A percentile compares a stretch with the other conserved stretches of the same genome.
Evolutionary conservation across 1,140 invertebrate genomes (phyloP).

Genomic region (Scaptodrosophila lebanonensis): DNA sequence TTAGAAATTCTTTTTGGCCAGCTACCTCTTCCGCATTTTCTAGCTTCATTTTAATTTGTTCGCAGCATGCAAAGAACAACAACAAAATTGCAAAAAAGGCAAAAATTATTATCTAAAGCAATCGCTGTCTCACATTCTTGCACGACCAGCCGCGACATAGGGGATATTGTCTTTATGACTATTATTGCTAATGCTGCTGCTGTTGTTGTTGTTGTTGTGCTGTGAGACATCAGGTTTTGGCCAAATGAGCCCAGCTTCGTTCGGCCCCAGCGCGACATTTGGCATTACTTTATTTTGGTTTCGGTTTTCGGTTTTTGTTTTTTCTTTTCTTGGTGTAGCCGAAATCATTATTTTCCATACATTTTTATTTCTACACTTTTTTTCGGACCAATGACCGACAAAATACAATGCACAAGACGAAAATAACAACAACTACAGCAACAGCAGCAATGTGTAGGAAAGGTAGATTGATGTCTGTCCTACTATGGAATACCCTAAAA

Average conservation of each 20-base stretch:
- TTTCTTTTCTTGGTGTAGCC: neutral
- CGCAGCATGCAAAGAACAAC: no score
- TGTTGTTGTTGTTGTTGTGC: slow-evolving; percentile 8
- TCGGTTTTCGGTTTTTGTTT: slow-evolving; percentile 6
- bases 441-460: no score
- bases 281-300: slow-evolving; percentile 1
- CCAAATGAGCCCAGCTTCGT: no score
- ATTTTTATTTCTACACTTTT: slow-evolving; percentile 38
- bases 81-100: slow-evolving; percentile 42
- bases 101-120: slow-evolving; percentile 30
- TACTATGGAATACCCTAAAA: no score
- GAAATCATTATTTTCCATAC: slow-evolving; percentile 12
- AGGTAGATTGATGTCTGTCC: no score
- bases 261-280: neutral
- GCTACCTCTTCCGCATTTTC: slow-evolving; percentile 48
- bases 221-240: no score
- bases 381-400: slow-evolving; percentile 73
- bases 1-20: slow-evolving; percentile 16
- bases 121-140: slow-evolving; percentile 30
- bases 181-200: slow-evolving; percentile 14
- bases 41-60: slow-evolving; percentile 24
- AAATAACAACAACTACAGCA: slow-evolving; percentile 16
- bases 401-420: slow-evolving; percentile 40
- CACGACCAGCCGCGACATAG: slow-evolving; percentile 21
- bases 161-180: slow-evolving; percentile 19